A percentile compares a stretch with the other conserved stretches of the same genome.
These are phyloP conservation scores for Myotis planiceps DNA, from an alignment of 2,797 vertebrate genomes.

Conservation along the genomic window DNA sequence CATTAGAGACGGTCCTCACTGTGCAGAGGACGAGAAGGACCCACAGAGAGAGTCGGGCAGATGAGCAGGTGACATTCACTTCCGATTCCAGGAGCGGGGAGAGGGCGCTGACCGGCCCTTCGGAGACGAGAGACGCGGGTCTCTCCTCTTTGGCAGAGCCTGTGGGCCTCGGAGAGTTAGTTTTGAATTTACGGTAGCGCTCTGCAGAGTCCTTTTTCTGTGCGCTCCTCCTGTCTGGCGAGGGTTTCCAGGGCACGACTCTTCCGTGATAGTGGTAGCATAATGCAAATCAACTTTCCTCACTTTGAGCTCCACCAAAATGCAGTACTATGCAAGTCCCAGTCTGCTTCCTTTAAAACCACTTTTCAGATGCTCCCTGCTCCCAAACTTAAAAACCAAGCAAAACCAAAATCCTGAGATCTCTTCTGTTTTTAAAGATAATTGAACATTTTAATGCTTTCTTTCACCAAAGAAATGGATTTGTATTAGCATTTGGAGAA, in stretches of 20 bases:
- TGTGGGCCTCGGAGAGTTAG: background rate
- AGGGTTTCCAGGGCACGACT: background rate
- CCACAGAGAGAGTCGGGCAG: background rate
- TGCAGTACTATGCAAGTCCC: background rate
- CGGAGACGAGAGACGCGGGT: background rate
- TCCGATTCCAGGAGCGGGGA: background rate
- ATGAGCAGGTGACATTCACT: conserved; percentile 32
- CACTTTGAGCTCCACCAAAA: conserved; percentile 24
- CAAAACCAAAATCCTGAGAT: background rate
- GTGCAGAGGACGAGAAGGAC: background rate
- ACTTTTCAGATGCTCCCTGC: background rate
- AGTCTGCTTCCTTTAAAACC: background rate
- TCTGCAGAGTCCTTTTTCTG: background rate
- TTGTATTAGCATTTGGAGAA: conserved; percentile 2
- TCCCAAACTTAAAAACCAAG: background rate
- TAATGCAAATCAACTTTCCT: background rate
- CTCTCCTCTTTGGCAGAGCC: background rate
- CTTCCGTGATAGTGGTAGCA: background rate
- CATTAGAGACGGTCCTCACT: background rate
- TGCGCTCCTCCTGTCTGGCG: background rate
- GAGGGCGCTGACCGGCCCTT: background rate
- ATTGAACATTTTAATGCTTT: background rate
- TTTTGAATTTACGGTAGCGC: background rate
- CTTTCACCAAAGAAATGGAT: background rate
- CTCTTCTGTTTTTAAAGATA: background rate